Conservation (phyloP, 2,888 invertebrate genomes). For the Meandrusa payeni region DNA sequence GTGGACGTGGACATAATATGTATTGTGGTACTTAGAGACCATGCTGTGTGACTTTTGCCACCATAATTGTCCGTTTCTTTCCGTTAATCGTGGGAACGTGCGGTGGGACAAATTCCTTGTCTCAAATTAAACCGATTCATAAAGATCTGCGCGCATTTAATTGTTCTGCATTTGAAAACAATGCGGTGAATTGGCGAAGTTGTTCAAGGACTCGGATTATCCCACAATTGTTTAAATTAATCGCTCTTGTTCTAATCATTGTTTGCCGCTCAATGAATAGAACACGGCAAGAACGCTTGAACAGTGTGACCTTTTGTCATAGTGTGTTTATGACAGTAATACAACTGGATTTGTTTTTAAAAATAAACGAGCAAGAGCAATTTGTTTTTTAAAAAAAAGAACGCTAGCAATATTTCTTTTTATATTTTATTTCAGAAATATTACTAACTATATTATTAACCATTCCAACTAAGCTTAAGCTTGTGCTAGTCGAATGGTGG, state of each 20-base stretch:
- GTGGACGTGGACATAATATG: too few relatives aligned
- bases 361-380: too few relatives aligned
- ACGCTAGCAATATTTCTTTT: too few relatives aligned
- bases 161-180: slow-evolving; percentile 13
- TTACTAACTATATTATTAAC: too few relatives aligned
- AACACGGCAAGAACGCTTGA: neutral
- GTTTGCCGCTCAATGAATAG: slow-evolving; percentile 7
- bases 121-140: slow-evolving; percentile 4
- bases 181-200: slow-evolving; percentile 3
- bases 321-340: neutral
- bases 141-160: neutral
- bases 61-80: slow-evolving; percentile 5
- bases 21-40: too few relatives aligned
- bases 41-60: too few relatives aligned
- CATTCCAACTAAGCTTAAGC: too few relatives aligned
- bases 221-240: slow-evolving; percentile 20
- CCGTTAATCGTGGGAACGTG: neutral
- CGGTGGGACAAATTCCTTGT: slow-evolving; percentile 14
- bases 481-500: too few relatives aligned
- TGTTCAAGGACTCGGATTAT: slow-evolving; percentile 19
- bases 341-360: too few relatives aligned
- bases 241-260: slow-evolving; percentile 15
- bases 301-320: slow-evolving; percentile 10
- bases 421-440: too few relatives aligned
- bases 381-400: too few relatives aligned